Evolutionary conservation across 2,113 vertebrate genomes (phyloP).

Genomic region (Rhynchomys soricoides): DNA sequence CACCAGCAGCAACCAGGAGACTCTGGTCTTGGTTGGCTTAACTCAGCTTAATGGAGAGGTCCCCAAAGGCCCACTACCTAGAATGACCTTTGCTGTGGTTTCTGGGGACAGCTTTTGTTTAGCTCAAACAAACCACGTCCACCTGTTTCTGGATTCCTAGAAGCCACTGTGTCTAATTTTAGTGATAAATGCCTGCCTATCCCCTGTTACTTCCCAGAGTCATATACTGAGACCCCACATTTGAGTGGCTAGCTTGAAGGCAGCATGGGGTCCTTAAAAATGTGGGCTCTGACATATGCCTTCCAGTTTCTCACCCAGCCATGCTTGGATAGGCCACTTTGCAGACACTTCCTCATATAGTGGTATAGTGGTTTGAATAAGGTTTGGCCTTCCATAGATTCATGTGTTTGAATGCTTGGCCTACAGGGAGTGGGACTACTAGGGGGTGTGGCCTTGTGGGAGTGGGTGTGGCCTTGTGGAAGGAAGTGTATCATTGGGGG

Average conservation of each 20-base stretch:
- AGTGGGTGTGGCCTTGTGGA: too few species aligned
- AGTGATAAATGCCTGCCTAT: not conserved
- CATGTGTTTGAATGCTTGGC: too few species aligned
- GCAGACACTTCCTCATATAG: not conserved
- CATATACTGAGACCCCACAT: fast-evolving
- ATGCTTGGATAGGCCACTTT: too few species aligned
- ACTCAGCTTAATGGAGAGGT: not conserved
- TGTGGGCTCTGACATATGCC: fast-evolving
- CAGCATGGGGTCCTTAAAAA: not conserved
- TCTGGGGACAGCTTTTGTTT: not conserved
- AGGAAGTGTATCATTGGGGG: too few species aligned
- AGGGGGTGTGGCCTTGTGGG: too few species aligned
- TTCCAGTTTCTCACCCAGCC: fast-evolving
- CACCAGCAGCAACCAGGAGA: not conserved
- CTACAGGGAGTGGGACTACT: too few species aligned
- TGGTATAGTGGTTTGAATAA: too few species aligned
- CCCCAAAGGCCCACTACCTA: not conserved
- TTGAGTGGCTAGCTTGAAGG: not conserved
- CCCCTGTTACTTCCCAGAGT: not conserved
- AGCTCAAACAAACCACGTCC: not conserved
- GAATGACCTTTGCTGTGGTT: not conserved
- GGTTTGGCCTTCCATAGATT: too few species aligned
- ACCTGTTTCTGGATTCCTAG: not conserved
- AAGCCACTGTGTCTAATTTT: not conserved
- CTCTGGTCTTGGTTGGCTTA: not conserved